A percentile compares a stretch with the other conserved stretches of the same genome.
Evolutionary conservation across 2,113 vertebrate genomes (phyloP).

Genomic region (Mungos mungo): DNA sequence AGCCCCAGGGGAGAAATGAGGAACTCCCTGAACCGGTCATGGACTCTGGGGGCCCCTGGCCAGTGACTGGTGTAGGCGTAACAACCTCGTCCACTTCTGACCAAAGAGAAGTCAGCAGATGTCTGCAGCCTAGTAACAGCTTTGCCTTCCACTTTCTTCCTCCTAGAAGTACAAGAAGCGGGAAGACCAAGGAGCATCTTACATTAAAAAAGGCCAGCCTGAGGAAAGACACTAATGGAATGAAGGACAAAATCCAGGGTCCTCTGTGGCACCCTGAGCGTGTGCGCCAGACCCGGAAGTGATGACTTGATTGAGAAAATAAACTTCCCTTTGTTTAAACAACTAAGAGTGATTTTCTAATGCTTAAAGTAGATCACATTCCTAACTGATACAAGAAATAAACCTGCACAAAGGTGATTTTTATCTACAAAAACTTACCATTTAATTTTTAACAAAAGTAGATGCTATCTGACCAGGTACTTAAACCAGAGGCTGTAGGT

Average conservation of each 20-base stretch:
- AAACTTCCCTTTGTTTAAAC: neutral
- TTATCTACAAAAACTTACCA: slow-evolving; percentile 8
- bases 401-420: neutral
- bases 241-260: neutral
- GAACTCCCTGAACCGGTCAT: neutral
- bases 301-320: neutral
- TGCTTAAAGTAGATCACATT: neutral
- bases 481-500: neutral
- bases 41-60: neutral
- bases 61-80: neutral
- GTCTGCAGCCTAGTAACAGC: neutral
- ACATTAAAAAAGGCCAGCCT: neutral
- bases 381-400: neutral
- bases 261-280: neutral
- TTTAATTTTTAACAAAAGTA: neutral
- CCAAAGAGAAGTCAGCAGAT: neutral
- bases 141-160: neutral
- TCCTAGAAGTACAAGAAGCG: neutral
- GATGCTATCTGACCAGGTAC: neutral
- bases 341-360: neutral
- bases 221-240: neutral
- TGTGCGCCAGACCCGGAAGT: neutral
- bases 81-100: neutral
- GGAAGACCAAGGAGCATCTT: neutral
- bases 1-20: neutral